Conservation (phyloP, 2,888 invertebrate species). For the Acanthosepion esculentum region DNA sequence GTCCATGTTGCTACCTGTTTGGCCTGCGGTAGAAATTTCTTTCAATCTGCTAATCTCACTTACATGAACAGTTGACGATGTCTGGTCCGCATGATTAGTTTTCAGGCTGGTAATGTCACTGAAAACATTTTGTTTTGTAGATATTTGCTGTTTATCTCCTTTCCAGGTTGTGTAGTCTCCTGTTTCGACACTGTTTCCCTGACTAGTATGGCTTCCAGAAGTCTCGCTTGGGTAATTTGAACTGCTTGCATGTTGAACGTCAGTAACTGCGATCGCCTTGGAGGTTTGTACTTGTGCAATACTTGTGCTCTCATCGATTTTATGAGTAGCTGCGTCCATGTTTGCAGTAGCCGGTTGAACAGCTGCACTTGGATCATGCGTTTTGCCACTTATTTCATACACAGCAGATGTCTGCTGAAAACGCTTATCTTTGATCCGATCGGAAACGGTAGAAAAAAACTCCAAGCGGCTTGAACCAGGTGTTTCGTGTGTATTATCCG, state of each 20-base stretch:
- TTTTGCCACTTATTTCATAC: not conserved
- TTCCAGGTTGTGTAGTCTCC: not conserved
- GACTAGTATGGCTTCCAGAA: not conserved
- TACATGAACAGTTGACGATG: not conserved
- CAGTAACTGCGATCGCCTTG: not conserved
- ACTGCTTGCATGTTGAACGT: not conserved
- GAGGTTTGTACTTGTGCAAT: not conserved
- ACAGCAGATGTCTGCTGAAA: not conserved
- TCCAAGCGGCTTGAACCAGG: too few species aligned
- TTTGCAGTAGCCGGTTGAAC: not conserved
- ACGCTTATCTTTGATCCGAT: not conserved
- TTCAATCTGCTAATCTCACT: not conserved
- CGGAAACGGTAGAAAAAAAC: not conserved
- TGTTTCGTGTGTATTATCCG: not conserved
- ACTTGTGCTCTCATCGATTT: not conserved
- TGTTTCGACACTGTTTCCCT: not conserved
- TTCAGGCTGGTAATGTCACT: not conserved
- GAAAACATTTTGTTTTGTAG: not conserved
- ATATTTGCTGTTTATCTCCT: not conserved
- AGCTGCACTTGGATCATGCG: not conserved
- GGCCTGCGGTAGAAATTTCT: not conserved
- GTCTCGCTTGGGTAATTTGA: not conserved
- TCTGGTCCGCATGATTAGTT: not conserved
- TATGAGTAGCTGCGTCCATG: not conserved
- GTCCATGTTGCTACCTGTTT: not conserved